A percentile compares a stretch with the other conserved stretches of the same genome.
Evolutionary conservation across 2,797 vertebrate species (phyloP).

Genomic region (Rhinoraja longicauda): DNA sequence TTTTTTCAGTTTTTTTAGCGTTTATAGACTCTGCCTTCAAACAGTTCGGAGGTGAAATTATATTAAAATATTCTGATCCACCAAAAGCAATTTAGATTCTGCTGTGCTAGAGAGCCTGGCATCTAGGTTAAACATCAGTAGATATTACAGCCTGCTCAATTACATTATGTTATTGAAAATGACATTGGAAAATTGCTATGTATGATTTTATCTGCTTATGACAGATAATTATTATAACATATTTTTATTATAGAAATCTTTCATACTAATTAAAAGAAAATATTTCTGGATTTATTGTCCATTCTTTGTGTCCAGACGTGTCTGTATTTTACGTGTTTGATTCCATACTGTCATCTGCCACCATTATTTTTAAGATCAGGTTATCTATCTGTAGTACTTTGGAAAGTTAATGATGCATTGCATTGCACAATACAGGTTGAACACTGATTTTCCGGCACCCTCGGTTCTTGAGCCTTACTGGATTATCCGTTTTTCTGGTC

Average conservation of each 20-base stretch:
- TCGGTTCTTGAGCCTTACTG: too few relatives aligned
- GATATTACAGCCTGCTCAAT: not conserved
- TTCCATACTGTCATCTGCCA: not conserved
- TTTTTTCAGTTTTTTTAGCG: not conserved
- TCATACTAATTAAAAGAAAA: not conserved
- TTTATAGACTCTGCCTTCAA: not conserved
- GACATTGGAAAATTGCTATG: not conserved
- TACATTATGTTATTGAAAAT: not conserved
- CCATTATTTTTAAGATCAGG: not conserved
- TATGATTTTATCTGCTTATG: not conserved
- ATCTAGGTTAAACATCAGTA: not conserved
- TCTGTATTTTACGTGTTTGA: not conserved
- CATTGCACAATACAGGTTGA: not conserved
- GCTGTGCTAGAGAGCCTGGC: not conserved
- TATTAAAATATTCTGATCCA: not conserved
- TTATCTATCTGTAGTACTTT: not conserved
- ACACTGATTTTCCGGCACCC: too few relatives aligned
- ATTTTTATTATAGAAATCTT: too few relatives aligned
- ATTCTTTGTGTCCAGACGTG: not conserved
- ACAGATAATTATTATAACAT: not conserved
- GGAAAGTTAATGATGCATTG: not conserved
- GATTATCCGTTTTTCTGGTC: too few relatives aligned
- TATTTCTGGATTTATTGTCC: slow-evolving; percentile 1
- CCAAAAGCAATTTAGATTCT: not conserved
- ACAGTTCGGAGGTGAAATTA: not conserved